Conservation (phyloP, 37 sponge, comb jelly and placozoan species). For the Chondrosia reniformis region DNA sequence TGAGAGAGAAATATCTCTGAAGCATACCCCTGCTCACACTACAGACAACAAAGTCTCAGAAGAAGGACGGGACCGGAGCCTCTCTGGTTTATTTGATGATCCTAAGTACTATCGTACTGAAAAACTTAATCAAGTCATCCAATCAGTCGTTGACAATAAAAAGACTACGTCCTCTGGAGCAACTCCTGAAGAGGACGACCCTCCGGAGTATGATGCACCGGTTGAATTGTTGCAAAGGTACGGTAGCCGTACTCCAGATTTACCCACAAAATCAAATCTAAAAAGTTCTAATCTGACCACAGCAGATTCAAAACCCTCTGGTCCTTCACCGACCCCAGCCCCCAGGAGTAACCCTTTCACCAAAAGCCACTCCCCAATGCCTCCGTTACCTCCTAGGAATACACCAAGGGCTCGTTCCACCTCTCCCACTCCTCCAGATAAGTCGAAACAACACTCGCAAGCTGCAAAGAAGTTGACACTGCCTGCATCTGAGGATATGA, state of each 20-base stretch:
- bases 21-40: neutral
- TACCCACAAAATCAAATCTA: neutral
- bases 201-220: neutral
- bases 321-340: neutral
- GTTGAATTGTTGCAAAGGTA: neutral
- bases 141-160: neutral
- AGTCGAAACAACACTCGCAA: neutral
- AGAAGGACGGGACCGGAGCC: neutral
- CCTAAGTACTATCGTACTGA: neutral
- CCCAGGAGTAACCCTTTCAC: neutral
- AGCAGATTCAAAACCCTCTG: neutral
- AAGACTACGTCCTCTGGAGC: neutral
- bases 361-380: neutral
- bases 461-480: neutral
- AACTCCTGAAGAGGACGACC: neutral
- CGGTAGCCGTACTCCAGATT: neutral
- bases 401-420: neutral
- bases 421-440: neutral
- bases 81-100: neutral
- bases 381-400: constrained; percentile 49
- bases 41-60: neutral
- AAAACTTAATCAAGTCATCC: neutral
- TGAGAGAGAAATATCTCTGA: neutral
- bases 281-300: neutral
- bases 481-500: neutral